phyloP scores from a whole-genome alignment of 2,888 invertebrate species.

The Caradrina kadenii region DNA sequence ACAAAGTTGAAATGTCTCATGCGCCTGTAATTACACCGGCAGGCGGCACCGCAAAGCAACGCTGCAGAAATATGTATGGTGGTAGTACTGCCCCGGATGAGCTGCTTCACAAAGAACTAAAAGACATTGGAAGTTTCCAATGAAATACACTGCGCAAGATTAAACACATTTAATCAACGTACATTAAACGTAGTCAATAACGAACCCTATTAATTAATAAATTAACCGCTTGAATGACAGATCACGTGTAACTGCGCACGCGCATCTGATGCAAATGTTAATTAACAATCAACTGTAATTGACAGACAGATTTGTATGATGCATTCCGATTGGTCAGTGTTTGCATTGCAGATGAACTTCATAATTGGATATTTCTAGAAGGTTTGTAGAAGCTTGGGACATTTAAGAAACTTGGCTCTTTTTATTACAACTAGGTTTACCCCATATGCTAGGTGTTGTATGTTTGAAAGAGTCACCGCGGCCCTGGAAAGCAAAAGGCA shows the following conservation, averaged over 20 bases:
- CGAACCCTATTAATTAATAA: conserved; percentile 42
- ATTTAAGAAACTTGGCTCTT: neutral
- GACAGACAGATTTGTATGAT: conserved; percentile 48
- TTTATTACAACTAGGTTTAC: too few relatives aligned
- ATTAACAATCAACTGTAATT: conserved; percentile 53
- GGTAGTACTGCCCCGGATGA: too few relatives aligned
- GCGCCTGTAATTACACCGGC: too few relatives aligned
- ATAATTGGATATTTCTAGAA: conserved; percentile 10
- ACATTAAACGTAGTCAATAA: conserved; percentile 7
- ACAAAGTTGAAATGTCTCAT: too few relatives aligned
- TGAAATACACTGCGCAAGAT: conserved; percentile 7
- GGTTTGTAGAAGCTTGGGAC: neutral
- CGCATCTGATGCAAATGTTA: conserved; percentile 30
- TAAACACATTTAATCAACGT: conserved; percentile 45
- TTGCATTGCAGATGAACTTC: conserved; percentile 19
- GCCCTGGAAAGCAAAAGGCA: too few relatives aligned
- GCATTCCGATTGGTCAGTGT: conserved; percentile 29
- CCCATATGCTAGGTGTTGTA: too few relatives aligned
- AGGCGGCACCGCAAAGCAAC: too few relatives aligned
- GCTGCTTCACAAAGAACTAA: too few relatives aligned
- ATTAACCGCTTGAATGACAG: conserved; percentile 38
- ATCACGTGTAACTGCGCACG: conserved; percentile 48
- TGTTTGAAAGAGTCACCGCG: too few relatives aligned
- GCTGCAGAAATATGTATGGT: too few relatives aligned
- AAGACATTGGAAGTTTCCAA: neutral